These are phyloP conservation scores for Rhinoptilus africanus DNA, from an alignment of 2,113 vertebrate species.

Conservation along the genomic window DNA sequence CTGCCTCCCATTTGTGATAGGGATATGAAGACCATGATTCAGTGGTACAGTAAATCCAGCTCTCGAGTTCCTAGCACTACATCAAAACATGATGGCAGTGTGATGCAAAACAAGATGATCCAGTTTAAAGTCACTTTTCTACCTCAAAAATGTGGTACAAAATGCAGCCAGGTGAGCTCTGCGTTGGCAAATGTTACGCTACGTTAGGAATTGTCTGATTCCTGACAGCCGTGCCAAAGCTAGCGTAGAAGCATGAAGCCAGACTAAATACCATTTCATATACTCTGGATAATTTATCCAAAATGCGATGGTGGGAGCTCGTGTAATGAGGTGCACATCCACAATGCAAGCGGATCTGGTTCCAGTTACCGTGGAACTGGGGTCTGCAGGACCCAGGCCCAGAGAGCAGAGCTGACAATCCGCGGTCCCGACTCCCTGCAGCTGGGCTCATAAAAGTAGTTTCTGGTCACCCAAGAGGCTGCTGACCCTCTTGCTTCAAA, in stretches of 20 bases:
- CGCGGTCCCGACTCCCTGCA: neutral
- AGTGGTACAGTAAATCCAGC: neutral
- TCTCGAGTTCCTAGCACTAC: neutral
- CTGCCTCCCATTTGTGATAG: neutral
- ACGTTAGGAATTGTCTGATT: neutral
- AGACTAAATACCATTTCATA: neutral
- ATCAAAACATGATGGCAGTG: neutral
- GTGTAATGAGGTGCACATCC: neutral
- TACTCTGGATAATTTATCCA: neutral
- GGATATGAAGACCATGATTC: neutral
- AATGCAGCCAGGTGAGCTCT: neutral
- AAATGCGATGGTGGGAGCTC: neutral
- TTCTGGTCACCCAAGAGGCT: neutral
- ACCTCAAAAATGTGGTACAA: neutral
- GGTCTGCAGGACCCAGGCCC: neutral
- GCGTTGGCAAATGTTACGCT: fast-evolving
- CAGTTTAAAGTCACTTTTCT: neutral
- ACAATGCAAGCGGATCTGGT: neutral
- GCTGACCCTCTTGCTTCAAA: neutral
- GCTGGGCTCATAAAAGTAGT: neutral
- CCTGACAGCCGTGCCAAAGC: neutral
- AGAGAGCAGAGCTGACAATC: neutral
- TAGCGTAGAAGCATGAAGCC: neutral
- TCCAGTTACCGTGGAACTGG: fast-evolving
- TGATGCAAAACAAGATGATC: neutral